Evolutionary conservation across 2,113 vertebrate genomes (phyloP).

Genomic region (Natator depressus): DNA sequence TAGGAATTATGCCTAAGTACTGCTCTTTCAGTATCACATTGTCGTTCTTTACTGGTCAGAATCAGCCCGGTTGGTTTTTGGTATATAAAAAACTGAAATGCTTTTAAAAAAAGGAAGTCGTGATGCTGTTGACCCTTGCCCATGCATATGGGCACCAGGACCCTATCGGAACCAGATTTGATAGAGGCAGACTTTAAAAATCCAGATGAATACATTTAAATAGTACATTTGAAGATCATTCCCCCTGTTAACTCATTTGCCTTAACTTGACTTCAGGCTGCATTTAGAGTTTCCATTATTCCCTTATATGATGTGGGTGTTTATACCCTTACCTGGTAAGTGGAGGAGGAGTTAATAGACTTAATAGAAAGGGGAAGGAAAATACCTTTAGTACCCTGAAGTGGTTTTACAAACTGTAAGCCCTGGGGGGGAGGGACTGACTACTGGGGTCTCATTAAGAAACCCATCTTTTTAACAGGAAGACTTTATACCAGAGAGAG

Average conservation of each 20-base stretch:
- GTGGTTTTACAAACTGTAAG: fast-evolving
- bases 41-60: neutral
- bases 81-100: neutral
- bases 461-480: neutral
- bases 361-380: neutral
- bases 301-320: neutral
- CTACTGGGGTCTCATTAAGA: neutral
- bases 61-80: constrained; percentile 16
- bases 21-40: neutral
- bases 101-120: neutral
- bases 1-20: neutral
- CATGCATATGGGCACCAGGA: neutral
- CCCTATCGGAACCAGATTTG: neutral
- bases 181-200: neutral
- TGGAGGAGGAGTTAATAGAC: neutral
- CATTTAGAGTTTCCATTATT: neutral
- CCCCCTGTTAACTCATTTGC: neutral
- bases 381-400: neutral
- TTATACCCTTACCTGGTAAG: neutral
- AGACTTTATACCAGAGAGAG: neutral
- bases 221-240: neutral
- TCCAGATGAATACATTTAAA: neutral
- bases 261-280: neutral
- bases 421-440: neutral
- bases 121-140: neutral